Evolutionary conservation across 2,113 vertebrate species (phyloP).

Genomic region (Zosterops japonicus): DNA sequence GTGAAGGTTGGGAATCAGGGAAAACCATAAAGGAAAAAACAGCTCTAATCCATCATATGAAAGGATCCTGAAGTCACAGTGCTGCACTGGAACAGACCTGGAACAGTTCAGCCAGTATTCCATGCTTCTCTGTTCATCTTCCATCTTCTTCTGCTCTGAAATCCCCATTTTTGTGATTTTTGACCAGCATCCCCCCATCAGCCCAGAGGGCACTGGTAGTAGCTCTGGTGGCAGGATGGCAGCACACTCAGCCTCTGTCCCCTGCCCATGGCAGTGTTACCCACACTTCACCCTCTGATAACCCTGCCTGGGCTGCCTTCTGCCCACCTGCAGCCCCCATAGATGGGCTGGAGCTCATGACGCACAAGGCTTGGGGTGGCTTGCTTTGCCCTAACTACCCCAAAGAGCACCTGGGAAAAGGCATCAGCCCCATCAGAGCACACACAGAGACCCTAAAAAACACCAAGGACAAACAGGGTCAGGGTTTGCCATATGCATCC

Average conservation of each 20-base stretch:
- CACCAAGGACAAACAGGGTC: background rate
- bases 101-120: background rate
- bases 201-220: background rate
- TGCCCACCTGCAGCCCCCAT: background rate
- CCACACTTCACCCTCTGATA: background rate
- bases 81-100: background rate
- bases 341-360: background rate
- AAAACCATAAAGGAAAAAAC: background rate
- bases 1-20: background rate
- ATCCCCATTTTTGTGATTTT: background rate
- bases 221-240: background rate
- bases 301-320: background rate
- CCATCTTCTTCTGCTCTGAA: background rate
- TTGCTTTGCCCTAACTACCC: background rate
- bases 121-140: background rate
- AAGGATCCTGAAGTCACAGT: background rate
- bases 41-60: background rate
- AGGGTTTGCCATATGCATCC: background rate
- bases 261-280: background rate
- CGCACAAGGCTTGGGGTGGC: background rate
- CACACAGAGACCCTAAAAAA: background rate
- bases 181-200: background rate
- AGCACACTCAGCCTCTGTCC: accelerated
- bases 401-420: background rate
- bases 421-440: background rate